Evolutionary conservation across 2,888 invertebrate genomes (phyloP), one percentile per base, ranked within the genome.

Genomic region (Neoitamus cyanurus): DNA sequence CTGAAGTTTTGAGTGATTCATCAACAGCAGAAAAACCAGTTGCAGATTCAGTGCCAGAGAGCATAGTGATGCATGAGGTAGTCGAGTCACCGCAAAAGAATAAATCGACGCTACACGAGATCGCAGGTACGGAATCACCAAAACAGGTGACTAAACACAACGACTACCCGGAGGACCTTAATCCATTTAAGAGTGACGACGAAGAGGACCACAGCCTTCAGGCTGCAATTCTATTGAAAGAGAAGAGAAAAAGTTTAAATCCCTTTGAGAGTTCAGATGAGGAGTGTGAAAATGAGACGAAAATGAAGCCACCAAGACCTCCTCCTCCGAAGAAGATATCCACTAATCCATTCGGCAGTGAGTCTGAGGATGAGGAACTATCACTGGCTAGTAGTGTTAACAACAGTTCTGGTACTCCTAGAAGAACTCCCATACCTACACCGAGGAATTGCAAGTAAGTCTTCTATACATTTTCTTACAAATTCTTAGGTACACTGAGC

Each of bases 111-210:
- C 42, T 75, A 30, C 80, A 85, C n/a, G 83, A 75, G 25, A n/a
- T 28, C 13, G 37, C 30, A 82, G 85, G 82, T n/a, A 84, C 86
- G 28, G 85, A 86, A n/a, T 85, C 25, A 20, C n/a, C 3, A 3
- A 68, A 68, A 2, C 2, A 73, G 5, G 87, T 87, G 85, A 83
- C 84, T 1, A 84, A 73, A 31, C 37, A 84, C 20, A 87, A 87
- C 84, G 86, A 88, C 58, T 97, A 97, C 92, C 97, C 97, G 0
- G 94, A 94, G 86, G 94, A 95, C 89, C 92, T 97, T 86, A 97
- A 97, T 92, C 97, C 97, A 4, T 97, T 97, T 91, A 94, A 93
- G 42, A 95, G 95, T 87, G 95, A 95, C 84, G 93, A 93, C 31
- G 93, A 93, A 68, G 92, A 92, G 70, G 92, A 91, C 82, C 92